Evolutionary conservation across 2,888 invertebrate species (phyloP), one percentile per base, ranked within the genome.

Genomic region (Mimumesa dahlbomi): DNA sequence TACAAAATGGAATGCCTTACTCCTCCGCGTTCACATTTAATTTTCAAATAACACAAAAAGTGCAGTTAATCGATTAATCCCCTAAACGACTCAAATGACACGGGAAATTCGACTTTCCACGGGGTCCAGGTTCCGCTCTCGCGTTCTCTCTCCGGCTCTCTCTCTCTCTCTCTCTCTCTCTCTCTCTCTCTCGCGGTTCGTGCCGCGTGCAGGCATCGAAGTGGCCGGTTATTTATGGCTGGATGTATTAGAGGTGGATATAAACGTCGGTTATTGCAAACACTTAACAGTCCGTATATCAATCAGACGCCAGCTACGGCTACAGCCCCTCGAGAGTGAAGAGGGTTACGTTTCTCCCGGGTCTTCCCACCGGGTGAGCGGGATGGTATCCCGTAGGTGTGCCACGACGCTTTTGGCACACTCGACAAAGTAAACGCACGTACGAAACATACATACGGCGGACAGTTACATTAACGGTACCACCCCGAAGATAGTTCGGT

Each of bases 271-370:
- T 86, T 80, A 88, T 87, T 85, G 88, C 88, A 87, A 85, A 86
- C 89, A 87, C 89, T 89, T 87, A 89, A 89, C 89, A 89, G 89
- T 88, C 88, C 85, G 86, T 89, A 89, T 89, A 89, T 89, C 89
- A 88, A 89, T 89, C 88, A 88, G 83, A 88, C 84, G 87, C 85
- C 87, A 84, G 74, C 72, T 75, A 59, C 70, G 74, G 75, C 77
- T 76, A 77, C 80, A 77, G 79, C 82, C 81, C 72, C 82, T 82
- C 77, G 73, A 79, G 75, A 73, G 73, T 71, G 67, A 66, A 74
- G 69, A 73, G 76, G 68, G 71, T 75, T 69, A 56, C 45, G 62
- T 54, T 71, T 13, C 2, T 11, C 16, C 79, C 79, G 68, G n/a
- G n/a, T n/a, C 81, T 68, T 66, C 70, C 49, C 73, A 58, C 59